Conservation (phyloP, 2,888 invertebrate genomes). For the Amiota mariae region DNA sequence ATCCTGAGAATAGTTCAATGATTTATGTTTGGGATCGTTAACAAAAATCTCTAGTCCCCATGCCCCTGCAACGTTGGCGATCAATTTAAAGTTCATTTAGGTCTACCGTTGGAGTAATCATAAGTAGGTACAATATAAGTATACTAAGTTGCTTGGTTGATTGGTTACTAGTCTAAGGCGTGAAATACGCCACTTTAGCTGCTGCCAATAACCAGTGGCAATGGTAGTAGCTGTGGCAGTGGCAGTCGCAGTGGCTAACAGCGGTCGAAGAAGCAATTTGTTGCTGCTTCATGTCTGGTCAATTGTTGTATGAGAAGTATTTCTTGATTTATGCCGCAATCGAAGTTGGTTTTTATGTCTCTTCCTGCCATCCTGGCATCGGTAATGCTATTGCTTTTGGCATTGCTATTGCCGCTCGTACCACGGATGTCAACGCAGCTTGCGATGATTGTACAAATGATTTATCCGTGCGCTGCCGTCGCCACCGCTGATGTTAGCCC, state of each 20-base stretch:
- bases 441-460: conserved; percentile 49
- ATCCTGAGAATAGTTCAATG: conserved; percentile 16
- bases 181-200: conserved; percentile 21
- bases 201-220: conserved; percentile 8
- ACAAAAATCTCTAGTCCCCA: conserved; percentile 4
- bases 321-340: conserved; percentile 66
- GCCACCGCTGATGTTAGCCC: too few relatives aligned
- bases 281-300: conserved; percentile 64
- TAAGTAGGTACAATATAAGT: background rate
- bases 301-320: conserved; percentile 67
- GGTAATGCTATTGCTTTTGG: too few relatives aligned
- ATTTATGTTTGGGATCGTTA: conserved; percentile 22
- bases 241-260: background rate
- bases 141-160: background rate
- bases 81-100: conserved; percentile 24
- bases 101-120: conserved; percentile 7
- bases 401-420: conserved; percentile 27
- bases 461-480: conserved; percentile 39
- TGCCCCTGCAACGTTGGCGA: background rate
- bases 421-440: conserved; percentile 64
- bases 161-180: conserved; percentile 27
- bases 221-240: background rate
- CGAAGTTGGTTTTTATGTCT: background rate
- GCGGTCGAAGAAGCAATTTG: conserved; percentile 55
- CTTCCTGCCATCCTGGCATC: background rate